A percentile compares a stretch with the other conserved stretches of the same genome.
Conservation (phyloP, 2,113 vertebrate genomes). For the Podocnemis expansa region DNA sequence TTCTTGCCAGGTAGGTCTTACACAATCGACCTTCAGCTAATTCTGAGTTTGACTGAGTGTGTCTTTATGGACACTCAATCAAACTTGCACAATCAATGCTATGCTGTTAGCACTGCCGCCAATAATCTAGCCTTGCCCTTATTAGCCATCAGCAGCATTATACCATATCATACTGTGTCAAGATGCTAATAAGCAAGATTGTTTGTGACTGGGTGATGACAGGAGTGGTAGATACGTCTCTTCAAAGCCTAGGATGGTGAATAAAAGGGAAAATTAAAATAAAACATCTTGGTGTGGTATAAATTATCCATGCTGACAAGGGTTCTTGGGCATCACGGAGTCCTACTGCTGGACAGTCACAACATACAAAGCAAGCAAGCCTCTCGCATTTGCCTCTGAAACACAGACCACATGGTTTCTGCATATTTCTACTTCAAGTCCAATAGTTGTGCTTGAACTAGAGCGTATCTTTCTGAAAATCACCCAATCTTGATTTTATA, state of each 20-base stretch:
- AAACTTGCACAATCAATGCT: too few relatives aligned
- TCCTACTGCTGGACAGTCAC: not conserved
- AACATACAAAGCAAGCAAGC: not conserved
- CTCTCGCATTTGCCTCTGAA: not conserved
- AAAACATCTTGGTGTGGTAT: not conserved
- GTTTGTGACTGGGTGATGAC: not conserved
- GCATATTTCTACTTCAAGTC: too few relatives aligned
- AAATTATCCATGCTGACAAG: not conserved
- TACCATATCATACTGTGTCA: not conserved
- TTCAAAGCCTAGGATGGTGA: not conserved
- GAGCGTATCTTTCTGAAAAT: too few relatives aligned
- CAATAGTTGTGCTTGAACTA: too few relatives aligned
- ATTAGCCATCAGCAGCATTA: not conserved
- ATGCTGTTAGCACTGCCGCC: too few relatives aligned
- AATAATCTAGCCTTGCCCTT: too few relatives aligned
- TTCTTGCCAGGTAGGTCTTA: too few relatives aligned
- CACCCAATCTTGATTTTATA: too few relatives aligned
- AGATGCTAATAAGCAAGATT: not conserved
- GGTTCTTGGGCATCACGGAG: not conserved
- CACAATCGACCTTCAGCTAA: too few relatives aligned
- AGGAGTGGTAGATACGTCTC: not conserved
- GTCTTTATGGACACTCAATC: too few relatives aligned
- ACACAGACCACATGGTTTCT: too few relatives aligned
- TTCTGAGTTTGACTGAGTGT: too few relatives aligned
- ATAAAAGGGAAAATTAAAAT: not conserved